phyloP scores from a whole-genome alignment of 2,113 vertebrate species.

The Ictidomys tridecemlineatus region DNA sequence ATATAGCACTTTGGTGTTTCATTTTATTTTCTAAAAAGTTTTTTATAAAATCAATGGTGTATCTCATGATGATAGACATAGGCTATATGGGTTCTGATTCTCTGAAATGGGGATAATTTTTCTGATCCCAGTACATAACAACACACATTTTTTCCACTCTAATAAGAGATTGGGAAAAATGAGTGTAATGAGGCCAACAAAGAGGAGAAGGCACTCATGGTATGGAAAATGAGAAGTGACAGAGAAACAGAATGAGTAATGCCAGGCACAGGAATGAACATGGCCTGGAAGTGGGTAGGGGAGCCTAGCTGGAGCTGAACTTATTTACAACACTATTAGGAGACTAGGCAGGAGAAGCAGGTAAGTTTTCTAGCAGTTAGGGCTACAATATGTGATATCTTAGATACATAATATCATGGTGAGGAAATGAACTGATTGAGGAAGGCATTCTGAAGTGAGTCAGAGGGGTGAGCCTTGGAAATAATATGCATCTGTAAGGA shows the following conservation, averaged over 20 bases:
- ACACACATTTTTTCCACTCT: not conserved
- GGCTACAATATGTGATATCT: not conserved
- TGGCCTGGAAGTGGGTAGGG: not conserved
- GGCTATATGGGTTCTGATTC: not conserved
- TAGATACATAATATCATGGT: not conserved
- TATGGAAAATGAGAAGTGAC: not conserved
- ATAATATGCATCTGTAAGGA: not conserved
- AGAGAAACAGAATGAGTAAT: not conserved
- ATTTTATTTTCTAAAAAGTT: constrained; percentile 42
- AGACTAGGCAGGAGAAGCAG: not conserved
- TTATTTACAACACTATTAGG: not conserved
- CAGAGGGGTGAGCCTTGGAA: not conserved
- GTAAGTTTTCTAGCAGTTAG: not conserved
- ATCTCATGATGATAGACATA: not conserved
- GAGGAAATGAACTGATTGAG: constrained; percentile 15
- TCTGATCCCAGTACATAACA: not conserved
- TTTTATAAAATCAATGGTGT: not conserved
- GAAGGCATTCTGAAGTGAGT: not conserved
- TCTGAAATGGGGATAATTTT: not conserved
- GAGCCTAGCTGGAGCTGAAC: not conserved
- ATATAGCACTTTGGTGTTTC: not conserved
- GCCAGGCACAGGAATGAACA: not conserved
- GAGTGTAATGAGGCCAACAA: not conserved
- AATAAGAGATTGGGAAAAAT: not conserved
- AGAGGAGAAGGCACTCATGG: not conserved